Base-by-base conservation (phyloP, 2,888 invertebrate genomes). In the Pogonocherus hispidulus region DNA sequence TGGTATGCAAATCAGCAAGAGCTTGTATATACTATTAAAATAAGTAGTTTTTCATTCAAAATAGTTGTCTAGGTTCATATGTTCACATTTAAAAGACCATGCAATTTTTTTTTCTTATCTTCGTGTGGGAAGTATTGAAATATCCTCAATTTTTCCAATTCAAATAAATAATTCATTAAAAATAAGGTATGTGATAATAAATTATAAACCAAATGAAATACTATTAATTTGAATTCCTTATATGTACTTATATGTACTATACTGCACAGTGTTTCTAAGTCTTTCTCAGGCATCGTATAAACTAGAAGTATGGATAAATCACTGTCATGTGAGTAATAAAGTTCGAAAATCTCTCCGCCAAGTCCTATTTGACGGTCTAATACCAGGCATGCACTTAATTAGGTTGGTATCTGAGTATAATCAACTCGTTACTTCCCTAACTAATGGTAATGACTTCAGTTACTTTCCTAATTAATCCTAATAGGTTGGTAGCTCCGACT, bases 381-480 rank as follows among this genome's bases (percentile, higher is more conserved):
- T 67, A 66, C 47, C 46, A 56, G 65, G 52, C 60, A 67, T 70
- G 63, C 55, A 65, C 62, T 64, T 73, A 70, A 68, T 66, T 68
- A 75, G 76, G 71, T 69, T 67, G 71, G 64, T 76, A 76, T 75
- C 74, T 49, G 67, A 55, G 70, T 62, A 66, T 72, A 67, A 76
- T 76, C 74, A 64, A 67, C 70, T 70, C 70, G 63, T 70, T 70
- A 70, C 70, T 54, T 59, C 67, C 56, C 73, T 76, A 76, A 76
- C 73, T 77, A 76, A 76, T 76, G 76, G 71, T 73, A 75, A 77
- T 74, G 74, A 69, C 72, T 65, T 71, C 65, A 70, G 69, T 75
- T 71, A 72, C 71, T 74, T 76, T 70, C 75, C 77, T 77, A 79
- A 79, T 79, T 78, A 79, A 76, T 78, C 77, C 77, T 76, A 77